Base-by-base conservation (phyloP, 2,888 invertebrate species). In the Drosophila setosimentum region DNA sequence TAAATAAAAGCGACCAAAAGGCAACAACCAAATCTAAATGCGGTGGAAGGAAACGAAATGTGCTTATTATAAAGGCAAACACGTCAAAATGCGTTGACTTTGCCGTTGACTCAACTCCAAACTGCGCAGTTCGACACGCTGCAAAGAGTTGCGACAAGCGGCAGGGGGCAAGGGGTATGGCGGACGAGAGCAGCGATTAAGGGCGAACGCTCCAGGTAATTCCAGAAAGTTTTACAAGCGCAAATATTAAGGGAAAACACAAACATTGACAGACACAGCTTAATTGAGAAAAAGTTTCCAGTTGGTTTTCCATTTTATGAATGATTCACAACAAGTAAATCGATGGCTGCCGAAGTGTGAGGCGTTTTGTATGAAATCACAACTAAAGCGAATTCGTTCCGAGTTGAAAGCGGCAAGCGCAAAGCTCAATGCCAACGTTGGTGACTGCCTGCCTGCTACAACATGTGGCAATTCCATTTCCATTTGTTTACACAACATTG, bases 61-160 rank as follows among this genome's bases (percentile, higher is more conserved):
- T 85, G 85, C 80, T 85, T 82, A 85, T 85, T 80, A 84, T 73
- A 77, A 89, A 84, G 82, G 75, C 87, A 85, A 89, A 84, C 82
- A 76, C 82, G 72, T 70, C 78, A 68, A 76, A 78, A 85, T 79
- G 67, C 82, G 77, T 82, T 74, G 77, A 82, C 69, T 82, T 67
- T 71, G 72, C 54, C 72, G 72, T 76, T 76, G 77, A 75, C 78
- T 71, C 67, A 60, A 37, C 72, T 29, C 21, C 37, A 68, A 80
- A 82, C 75, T 82, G 82, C 82, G 82, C 86, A 82, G 83, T 85
- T 69, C 74, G 78, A 59, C 65, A 59, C 45, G 66, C 60, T 76
- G 72, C 65, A 64, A 64, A 55, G 37, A 53, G 48, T 21, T 33
- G 29, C 32, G 35, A 63, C 29, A 40, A 37, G 32, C 32, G 40